A percentile compares a stretch with the other conserved stretches of the same genome.
These are phyloP conservation scores for Aphodius sticticus DNA, from an alignment of 2,888 invertebrate species.

Conservation along the genomic window DNA sequence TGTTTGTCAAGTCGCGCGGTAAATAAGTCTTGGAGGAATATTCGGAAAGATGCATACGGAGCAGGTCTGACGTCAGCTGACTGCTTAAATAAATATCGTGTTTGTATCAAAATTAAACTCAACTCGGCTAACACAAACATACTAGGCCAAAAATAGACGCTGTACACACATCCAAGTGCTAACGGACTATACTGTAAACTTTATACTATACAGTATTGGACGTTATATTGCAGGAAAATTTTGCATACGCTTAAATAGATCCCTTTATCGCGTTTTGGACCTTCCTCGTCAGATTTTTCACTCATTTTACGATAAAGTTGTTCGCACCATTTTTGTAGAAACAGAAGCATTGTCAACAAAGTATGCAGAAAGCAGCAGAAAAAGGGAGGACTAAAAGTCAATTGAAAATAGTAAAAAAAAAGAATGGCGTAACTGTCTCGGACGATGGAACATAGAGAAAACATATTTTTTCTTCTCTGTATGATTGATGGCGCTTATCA, in stretches of 20 bases:
- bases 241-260: background rate
- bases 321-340: no score
- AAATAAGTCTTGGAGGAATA: background rate
- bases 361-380: no score
- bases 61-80: background rate
- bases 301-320: no score
- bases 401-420: no score
- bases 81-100: background rate
- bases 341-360: no score
- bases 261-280: no score
- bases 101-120: background rate
- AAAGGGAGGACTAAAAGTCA: no score
- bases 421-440: no score
- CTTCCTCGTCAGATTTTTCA: no score
- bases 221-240: background rate
- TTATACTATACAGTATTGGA: background rate
- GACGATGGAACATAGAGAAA: no score
- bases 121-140: background rate
- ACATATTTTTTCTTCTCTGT: no score
- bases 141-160: background rate
- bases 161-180: background rate
- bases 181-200: conserved; percentile 4
- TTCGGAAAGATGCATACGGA: background rate
- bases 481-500: no score
- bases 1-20: background rate